phyloP scores from a whole-genome alignment of 2,888 invertebrate species.

The Frankliniella fusca region DNA sequence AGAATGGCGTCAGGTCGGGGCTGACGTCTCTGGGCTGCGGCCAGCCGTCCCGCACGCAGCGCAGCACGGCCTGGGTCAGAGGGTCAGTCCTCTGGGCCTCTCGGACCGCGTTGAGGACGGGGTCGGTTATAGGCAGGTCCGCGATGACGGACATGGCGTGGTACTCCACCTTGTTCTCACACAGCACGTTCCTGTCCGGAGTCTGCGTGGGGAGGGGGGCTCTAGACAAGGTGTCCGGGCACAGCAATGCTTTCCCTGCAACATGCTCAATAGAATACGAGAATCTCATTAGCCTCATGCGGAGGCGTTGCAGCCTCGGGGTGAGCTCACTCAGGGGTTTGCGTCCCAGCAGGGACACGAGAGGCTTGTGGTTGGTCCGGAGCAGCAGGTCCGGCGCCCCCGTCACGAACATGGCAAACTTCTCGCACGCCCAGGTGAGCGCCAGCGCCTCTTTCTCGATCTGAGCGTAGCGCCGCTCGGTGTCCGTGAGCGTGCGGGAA shows the following conservation, averaged over 20 bases:
- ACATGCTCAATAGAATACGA: slow-evolving; percentile 41
- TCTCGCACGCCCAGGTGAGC: slow-evolving; percentile 43
- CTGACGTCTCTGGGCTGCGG: background rate
- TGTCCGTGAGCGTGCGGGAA: slow-evolving; percentile 32
- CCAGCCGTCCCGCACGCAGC: background rate
- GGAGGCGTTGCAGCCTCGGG: slow-evolving; percentile 44
- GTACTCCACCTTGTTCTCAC: background rate
- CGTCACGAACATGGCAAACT: slow-evolving; percentile 43
- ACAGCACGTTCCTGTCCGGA: background rate
- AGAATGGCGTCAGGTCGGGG: background rate
- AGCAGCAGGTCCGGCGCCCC: slow-evolving; percentile 42
- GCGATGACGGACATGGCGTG: background rate
- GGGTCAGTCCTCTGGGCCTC: background rate
- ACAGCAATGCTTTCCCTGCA: slow-evolving; percentile 42
- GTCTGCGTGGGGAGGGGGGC: background rate
- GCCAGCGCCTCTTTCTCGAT: slow-evolving; percentile 44
- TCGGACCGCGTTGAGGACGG: background rate
- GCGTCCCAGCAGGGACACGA: slow-evolving; percentile 43
- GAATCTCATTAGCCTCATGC: slow-evolving; percentile 42
- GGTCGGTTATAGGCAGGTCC: background rate
- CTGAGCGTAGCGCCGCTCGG: slow-evolving; percentile 34
- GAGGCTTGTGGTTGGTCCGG: slow-evolving; percentile 45
- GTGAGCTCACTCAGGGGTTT: slow-evolving; percentile 44
- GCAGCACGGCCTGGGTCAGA: background rate
- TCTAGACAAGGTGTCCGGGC: slow-evolving; percentile 42